Conservation (phyloP, 2,888 invertebrate species). For the Keiferia lycopersicella region DNA sequence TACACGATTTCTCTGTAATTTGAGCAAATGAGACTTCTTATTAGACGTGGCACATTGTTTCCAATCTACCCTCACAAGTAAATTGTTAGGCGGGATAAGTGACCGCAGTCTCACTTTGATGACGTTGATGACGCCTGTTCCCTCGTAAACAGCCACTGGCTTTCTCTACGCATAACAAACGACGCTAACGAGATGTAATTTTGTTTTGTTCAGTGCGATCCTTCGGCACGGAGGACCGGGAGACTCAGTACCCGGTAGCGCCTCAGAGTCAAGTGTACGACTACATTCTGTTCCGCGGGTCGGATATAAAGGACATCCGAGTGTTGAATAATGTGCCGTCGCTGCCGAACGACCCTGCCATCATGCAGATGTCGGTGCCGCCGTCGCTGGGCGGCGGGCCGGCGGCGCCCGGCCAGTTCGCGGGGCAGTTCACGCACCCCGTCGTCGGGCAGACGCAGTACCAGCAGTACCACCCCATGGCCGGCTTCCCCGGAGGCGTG, state of each 20-base stretch:
- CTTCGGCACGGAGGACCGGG: conserved; percentile 99
- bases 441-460: conserved; percentile 83
- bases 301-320: conserved; percentile 99
- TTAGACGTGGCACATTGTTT: conserved; percentile 52
- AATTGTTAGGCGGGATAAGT: conserved; percentile 44
- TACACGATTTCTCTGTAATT: conserved; percentile 35
- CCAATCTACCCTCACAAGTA: conserved; percentile 61
- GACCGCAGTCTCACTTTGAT: conserved; percentile 71
- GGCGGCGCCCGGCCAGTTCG: conserved; percentile 82
- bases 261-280: conserved; percentile 99
- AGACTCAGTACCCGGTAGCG: conserved; percentile 96
- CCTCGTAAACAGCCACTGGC: conserved; percentile 47
- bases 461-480: conserved; percentile 76
- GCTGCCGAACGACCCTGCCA: conserved; percentile 98
- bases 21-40: conserved; percentile 19
- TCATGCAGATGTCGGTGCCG: conserved; percentile 93
- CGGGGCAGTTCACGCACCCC: conserved; percentile 85
- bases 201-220: conserved; percentile 90
- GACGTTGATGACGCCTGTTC: conserved; percentile 63
- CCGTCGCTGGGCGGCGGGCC: conserved; percentile 83
- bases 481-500: conserved; percentile 74
- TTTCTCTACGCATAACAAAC: conserved; percentile 27
- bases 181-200: conserved; percentile 26
- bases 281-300: conserved; percentile 98
- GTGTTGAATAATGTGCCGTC: conserved; percentile 94